Conservation (phyloP, 2,113 vertebrate species). For the Entelurus aequoreus region DNA sequence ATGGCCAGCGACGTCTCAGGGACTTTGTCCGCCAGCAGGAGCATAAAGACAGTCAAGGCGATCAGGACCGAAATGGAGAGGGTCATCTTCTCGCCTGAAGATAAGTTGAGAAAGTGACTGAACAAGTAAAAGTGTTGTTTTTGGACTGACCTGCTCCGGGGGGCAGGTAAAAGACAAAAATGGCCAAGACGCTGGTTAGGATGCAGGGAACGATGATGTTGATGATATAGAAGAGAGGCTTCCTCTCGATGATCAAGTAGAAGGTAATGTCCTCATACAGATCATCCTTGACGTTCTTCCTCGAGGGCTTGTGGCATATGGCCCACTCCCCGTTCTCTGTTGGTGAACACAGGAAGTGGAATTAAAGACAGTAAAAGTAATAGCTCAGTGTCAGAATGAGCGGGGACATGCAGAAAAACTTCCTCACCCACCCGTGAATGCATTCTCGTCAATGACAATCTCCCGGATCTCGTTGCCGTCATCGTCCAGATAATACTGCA, state of each 20-base stretch:
- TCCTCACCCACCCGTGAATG: conserved; percentile 78
- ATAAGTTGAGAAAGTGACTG: neutral
- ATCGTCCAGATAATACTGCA: conserved; percentile 72
- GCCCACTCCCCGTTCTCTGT: conserved; percentile 87
- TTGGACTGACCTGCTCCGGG: conserved; percentile 79
- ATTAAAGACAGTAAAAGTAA: neutral
- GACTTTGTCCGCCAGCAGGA: conserved; percentile 86
- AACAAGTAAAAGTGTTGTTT: neutral
- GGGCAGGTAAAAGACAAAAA: conserved; percentile 88
- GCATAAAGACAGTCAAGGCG: conserved; percentile 86
- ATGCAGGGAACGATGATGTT: conserved; percentile 88
- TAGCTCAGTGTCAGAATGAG: neutral
- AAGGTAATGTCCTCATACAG: conserved; percentile 83
- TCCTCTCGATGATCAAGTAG: conserved; percentile 86
- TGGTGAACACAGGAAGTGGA: neutral
- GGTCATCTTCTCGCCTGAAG: conserved; percentile 87
- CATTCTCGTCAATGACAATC: conserved; percentile 82
- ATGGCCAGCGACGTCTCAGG: conserved; percentile 86
- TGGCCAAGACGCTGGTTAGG: conserved; percentile 83
- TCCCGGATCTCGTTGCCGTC: conserved; percentile 72
- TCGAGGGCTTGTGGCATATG: conserved; percentile 80
- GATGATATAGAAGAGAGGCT: conserved; percentile 88
- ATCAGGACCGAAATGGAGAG: conserved; percentile 88
- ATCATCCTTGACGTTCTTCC: conserved; percentile 73
- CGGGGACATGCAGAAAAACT: neutral